phyloP scores from a whole-genome alignment of 2,797 vertebrate species.

The Aphelocoma californica region DNA sequence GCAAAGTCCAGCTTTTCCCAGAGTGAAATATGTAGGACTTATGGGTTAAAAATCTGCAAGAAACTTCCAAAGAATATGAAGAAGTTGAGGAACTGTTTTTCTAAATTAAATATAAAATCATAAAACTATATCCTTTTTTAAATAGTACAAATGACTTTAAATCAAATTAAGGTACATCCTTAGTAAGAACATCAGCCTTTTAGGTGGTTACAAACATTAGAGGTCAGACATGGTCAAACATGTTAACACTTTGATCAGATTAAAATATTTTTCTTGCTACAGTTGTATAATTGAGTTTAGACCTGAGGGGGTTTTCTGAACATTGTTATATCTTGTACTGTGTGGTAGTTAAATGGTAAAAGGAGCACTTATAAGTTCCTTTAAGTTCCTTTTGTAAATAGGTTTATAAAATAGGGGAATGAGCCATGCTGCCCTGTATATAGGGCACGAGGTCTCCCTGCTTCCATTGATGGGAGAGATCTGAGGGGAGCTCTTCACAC shows the following conservation, averaged over 20 bases:
- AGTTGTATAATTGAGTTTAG: conserved; percentile 71
- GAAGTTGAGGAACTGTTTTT: conserved; percentile 27
- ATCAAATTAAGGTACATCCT: conserved; percentile 69
- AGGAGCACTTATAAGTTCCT: conserved; percentile 41
- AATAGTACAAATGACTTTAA: conserved; percentile 72
- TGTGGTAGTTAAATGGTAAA: conserved; percentile 52
- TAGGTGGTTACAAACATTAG: conserved; percentile 70
- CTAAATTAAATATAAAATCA: conserved; percentile 49
- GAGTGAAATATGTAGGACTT: neutral
- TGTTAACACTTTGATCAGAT: conserved; percentile 76
- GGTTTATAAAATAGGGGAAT: neutral
- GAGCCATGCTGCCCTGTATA: neutral
- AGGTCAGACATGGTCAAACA: conserved; percentile 74
- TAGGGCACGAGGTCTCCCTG: neutral
- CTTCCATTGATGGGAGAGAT: neutral
- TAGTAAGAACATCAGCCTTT: conserved; percentile 60
- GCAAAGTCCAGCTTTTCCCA: neutral
- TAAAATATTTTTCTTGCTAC: conserved; percentile 71
- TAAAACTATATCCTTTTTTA: conserved; percentile 67
- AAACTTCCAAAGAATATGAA: neutral
- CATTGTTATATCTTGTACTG: conserved; percentile 70
- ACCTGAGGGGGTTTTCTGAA: conserved; percentile 71
- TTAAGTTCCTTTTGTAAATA: conserved; percentile 39
- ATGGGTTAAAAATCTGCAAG: neutral
- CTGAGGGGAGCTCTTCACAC: neutral